A percentile compares a stretch with the other conserved stretches of the same genome.
Conservation (phyloP, 1,140 invertebrate species). For the Luehdorfia chinensis region DNA sequence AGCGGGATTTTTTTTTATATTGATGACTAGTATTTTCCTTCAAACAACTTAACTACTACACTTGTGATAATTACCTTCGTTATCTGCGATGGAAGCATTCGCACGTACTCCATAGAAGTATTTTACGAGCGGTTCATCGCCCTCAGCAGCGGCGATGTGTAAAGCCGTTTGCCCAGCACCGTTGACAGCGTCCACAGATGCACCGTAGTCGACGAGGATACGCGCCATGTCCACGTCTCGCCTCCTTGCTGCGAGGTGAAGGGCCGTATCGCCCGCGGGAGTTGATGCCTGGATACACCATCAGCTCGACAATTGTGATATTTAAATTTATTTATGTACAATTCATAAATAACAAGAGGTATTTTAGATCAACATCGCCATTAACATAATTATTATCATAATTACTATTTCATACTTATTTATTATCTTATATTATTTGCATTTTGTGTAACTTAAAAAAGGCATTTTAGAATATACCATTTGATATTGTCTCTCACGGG, state of each 20-base stretch:
- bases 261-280: constrained; percentile 89
- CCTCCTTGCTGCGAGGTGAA: constrained; percentile 93
- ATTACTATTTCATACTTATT: too few species aligned
- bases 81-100: constrained; percentile 94
- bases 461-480: too few species aligned
- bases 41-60: too few species aligned
- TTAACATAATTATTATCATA: too few species aligned
- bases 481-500: too few species aligned
- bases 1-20: too few species aligned
- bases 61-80: constrained; percentile 85
- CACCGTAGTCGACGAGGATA: constrained; percentile 94
- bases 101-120: constrained; percentile 96
- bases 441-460: too few species aligned
- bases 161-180: constrained; percentile 94
- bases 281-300: constrained; percentile 78
- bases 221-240: constrained; percentile 95
- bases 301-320: not conserved
- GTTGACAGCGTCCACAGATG: constrained; percentile 93
- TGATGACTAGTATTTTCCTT: too few species aligned
- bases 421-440: too few species aligned
- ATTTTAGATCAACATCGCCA: too few species aligned
- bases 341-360: too few species aligned
- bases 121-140: constrained; percentile 95
- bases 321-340: too few species aligned
- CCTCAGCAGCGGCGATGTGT: constrained; percentile 96